Evolutionary conservation across 1,140 invertebrate species (phyloP), one percentile per base, ranked within the genome.

Genomic region (Sitobion miscanthi): DNA sequence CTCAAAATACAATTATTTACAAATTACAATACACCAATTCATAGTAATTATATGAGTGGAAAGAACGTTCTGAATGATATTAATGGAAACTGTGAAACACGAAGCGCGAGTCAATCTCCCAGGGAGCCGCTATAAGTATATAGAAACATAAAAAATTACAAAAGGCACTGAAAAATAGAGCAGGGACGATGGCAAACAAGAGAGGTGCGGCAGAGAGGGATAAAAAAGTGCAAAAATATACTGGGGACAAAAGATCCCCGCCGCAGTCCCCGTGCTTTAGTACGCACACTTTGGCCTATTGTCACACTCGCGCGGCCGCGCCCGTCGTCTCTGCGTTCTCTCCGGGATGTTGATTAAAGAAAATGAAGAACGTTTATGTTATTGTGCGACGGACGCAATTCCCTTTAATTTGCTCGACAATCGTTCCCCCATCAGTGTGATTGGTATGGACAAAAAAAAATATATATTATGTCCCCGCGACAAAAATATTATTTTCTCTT

Each of bases 391-490:
- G 69, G 69, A 85, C 91, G 77, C 91, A 35, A 85, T 92, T 93
- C 91, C 91, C 91, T 93, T 38, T 93, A 93, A 93, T 93, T 93
- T 93, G 91, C 91, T 93, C 91, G 91, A 93, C 91, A 93, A 86
- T 93, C 91, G 82, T 93, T 93, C 91, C 91, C 91, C 91, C 91
- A 86, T 93, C 91, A 86, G 82, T 38, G 82, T 42, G 91, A 93
- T 86, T 86, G 91, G 91, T 57, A 93, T 54, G 91, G 91, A 93
- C 82, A 83, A 93, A 85, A 92, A 92, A 82, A 42, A 42, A 42
- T 4, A 91, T 82, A 85, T 86, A 86, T 54, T 57, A n/a, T 38
- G 91, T 92, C 91, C 69, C 91, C 49, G 49, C 49, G 91, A 93
- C 91, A 86, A 93, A 85, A 93, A 85, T 86, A 93, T 52, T 93